Percentiles rank a stretch among this genome's conserved stretches.
phyloP scores from a whole-genome alignment of 2,113 vertebrate genomes.

The Bufo gargarizans region DNA sequence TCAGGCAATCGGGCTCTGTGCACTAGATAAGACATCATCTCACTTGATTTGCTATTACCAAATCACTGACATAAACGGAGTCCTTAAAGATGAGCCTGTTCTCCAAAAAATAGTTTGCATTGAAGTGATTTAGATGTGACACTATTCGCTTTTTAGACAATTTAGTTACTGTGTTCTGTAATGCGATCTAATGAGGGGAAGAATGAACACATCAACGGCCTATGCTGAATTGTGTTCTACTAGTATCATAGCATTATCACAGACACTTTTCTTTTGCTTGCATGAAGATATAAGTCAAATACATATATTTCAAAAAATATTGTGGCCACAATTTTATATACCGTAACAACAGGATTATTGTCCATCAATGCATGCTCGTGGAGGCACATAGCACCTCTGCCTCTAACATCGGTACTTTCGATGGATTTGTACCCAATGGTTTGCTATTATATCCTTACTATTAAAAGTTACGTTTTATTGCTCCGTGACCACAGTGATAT shows the following conservation, averaged over 20 bases:
- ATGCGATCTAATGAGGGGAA: constrained; percentile 46
- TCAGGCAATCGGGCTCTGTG: constrained; percentile 42
- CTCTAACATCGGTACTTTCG: too few relatives aligned
- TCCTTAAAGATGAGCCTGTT: constrained; percentile 33
- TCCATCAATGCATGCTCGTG: too few relatives aligned
- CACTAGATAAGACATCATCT: constrained; percentile 49
- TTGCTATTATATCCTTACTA: too few relatives aligned
- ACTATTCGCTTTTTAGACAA: constrained; percentile 6
- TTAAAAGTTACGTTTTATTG: too few relatives aligned
- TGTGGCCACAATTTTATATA: too few relatives aligned
- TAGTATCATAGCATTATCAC: background rate
- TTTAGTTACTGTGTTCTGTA: constrained; percentile 29
- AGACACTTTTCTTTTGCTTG: background rate
- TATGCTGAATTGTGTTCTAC: background rate
- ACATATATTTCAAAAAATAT: too few relatives aligned
- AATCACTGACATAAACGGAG: constrained; percentile 48
- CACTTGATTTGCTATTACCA: constrained; percentile 51
- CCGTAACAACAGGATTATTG: too few relatives aligned
- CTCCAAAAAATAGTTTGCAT: constrained; percentile 38
- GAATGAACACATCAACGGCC: background rate
- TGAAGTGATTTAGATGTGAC: constrained; percentile 38
- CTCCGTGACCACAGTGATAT: too few relatives aligned
- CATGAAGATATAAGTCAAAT: background rate
- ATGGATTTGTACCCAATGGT: too few relatives aligned
- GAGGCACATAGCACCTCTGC: too few relatives aligned